These are phyloP conservation scores for Nothobranchius furzeri DNA, from an alignment of 2,113 vertebrate genomes.

Conservation along the genomic window DNA sequence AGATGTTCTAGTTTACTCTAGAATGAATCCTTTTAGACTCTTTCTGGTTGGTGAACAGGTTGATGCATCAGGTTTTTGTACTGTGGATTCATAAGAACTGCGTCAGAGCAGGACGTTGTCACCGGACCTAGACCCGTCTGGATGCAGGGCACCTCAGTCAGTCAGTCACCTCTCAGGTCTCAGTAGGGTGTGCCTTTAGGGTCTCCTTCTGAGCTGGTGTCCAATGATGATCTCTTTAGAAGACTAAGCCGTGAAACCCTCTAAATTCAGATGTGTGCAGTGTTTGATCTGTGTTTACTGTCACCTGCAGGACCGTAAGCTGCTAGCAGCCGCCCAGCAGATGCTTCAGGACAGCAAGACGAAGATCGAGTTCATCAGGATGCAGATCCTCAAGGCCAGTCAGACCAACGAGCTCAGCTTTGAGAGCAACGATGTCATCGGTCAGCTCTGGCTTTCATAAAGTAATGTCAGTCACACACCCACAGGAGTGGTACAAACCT, in stretches of 20 bases:
- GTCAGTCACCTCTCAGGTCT: too few relatives aligned
- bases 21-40: too few relatives aligned
- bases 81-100: too few relatives aligned
- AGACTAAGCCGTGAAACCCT: neutral
- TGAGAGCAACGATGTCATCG: slow-evolving; percentile 89
- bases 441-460: slow-evolving; percentile 46
- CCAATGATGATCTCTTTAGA: neutral
- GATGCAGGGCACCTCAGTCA: too few relatives aligned
- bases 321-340: slow-evolving; percentile 95
- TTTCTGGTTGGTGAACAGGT: too few relatives aligned
- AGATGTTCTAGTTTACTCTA: too few relatives aligned
- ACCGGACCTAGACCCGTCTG: too few relatives aligned
- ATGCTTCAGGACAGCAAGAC: slow-evolving; percentile 99
- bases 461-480: neutral
- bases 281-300: neutral
- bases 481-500: neutral
- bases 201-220: neutral
- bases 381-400: slow-evolving; percentile 98
- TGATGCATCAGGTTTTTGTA: too few relatives aligned
- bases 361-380: slow-evolving; percentile 98
- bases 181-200: neutral
- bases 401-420: slow-evolving; percentile 94
- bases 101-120: too few relatives aligned
- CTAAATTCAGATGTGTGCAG: neutral
- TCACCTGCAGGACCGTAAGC: slow-evolving; percentile 88